A percentile compares a stretch with the other conserved stretches of the same genome.
These are phyloP conservation scores for Thamnophis elegans DNA, from an alignment of 2,797 vertebrate species.

Conservation along the genomic window DNA sequence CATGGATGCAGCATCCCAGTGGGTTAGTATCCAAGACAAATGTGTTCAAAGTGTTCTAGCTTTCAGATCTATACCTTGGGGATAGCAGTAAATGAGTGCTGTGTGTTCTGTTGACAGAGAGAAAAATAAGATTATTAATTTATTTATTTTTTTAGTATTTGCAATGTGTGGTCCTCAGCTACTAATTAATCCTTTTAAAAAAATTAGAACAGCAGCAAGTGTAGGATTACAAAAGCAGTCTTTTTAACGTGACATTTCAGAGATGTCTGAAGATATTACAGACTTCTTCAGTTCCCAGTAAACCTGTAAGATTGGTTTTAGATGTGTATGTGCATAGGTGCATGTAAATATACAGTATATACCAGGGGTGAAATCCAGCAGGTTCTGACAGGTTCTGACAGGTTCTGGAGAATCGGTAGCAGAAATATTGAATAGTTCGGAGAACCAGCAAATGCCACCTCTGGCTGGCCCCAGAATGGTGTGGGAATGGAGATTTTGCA, in stretches of 20 bases:
- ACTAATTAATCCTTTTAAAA: background rate
- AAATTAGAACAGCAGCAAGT: background rate
- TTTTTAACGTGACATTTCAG: background rate
- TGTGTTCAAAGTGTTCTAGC: background rate
- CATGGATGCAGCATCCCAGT: background rate
- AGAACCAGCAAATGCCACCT: no score
- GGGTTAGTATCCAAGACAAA: background rate
- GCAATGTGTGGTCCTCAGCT: background rate
- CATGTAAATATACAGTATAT: no score
- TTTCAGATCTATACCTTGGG: background rate
- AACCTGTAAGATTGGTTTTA: background rate
- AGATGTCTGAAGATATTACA: background rate
- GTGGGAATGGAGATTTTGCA: no score
- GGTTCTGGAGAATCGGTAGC: no score
- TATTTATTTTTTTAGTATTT: background rate
- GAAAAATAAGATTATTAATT: background rate
- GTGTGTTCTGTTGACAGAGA: background rate
- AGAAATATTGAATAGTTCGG: no score
- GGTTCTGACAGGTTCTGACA: no score
- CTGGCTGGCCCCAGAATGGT: no score
- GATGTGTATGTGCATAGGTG: background rate
- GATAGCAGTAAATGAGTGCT: background rate
- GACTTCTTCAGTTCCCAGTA: background rate
- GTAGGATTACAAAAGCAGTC: background rate
- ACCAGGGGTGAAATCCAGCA: no score